phyloP scores from a whole-genome alignment of 1,140 invertebrate species.

The Frieseomelitta varia region DNA sequence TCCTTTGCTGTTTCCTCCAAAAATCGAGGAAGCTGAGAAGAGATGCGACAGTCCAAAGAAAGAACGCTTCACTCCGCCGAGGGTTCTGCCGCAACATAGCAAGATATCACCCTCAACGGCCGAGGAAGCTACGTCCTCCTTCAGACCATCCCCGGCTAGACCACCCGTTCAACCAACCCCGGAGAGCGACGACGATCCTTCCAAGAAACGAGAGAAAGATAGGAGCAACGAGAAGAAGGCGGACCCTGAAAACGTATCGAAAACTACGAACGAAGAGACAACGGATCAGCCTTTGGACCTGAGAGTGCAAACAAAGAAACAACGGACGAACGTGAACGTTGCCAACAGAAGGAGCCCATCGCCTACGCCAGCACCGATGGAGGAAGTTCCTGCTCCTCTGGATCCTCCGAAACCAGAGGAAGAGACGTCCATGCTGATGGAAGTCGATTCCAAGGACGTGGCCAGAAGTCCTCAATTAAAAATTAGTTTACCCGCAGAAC shows the following conservation, averaged over 20 bases:
- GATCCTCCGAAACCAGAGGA: slow-evolving; percentile 81
- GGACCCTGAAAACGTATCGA: slow-evolving; percentile 35
- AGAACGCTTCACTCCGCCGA: slow-evolving; percentile 81
- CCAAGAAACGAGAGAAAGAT: slow-evolving; percentile 45
- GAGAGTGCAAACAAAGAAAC: slow-evolving; percentile 84
- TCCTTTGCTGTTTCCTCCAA: slow-evolving; percentile 83
- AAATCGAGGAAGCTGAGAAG: slow-evolving; percentile 74
- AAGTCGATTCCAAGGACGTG: slow-evolving; percentile 49
- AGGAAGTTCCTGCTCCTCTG: slow-evolving; percentile 42
- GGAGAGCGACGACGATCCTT: slow-evolving; percentile 72
- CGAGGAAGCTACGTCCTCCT: slow-evolving; percentile 85
- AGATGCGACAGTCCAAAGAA: slow-evolving; percentile 73
- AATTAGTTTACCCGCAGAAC: slow-evolving; percentile 64
- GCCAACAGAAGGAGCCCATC: slow-evolving; percentile 56
- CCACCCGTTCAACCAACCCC: slow-evolving; percentile 78
- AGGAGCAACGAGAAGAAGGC: slow-evolving; percentile 58
- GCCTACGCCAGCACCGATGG: slow-evolving; percentile 38
- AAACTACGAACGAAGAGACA: slow-evolving; percentile 51
- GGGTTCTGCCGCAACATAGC: slow-evolving; percentile 71
- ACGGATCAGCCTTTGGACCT: slow-evolving; percentile 89
- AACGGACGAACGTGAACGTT: slow-evolving; percentile 67
- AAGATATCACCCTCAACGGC: slow-evolving; percentile 85
- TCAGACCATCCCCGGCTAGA: slow-evolving; percentile 85
- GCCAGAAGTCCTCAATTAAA: slow-evolving; percentile 44
- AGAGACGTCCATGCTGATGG: slow-evolving; percentile 71